Conservation (phyloP, 1,140 invertebrate species). For the Lordiphosa stackelbergi region DNA sequence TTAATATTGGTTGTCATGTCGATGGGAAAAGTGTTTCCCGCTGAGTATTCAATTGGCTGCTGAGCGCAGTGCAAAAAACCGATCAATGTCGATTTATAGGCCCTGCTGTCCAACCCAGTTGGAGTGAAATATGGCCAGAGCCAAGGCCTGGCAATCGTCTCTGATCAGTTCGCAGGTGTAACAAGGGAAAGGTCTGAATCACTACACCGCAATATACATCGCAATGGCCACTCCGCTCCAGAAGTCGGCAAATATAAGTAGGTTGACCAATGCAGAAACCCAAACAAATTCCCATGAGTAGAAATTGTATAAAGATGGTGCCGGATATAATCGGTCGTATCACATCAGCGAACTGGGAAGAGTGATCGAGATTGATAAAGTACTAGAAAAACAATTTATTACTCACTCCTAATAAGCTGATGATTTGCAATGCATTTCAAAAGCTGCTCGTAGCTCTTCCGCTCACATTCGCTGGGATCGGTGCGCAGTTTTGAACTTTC, state of each 20-base stretch:
- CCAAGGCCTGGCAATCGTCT: too few species aligned
- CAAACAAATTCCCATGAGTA: constrained; percentile 24
- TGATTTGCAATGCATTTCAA: constrained; percentile 39
- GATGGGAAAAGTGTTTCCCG: constrained; percentile 42
- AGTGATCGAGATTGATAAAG: too few species aligned
- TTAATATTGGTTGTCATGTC: constrained; percentile 30
- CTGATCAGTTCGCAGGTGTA: too few species aligned
- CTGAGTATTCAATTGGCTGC: constrained; percentile 34
- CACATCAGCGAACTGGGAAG: constrained; percentile 9
- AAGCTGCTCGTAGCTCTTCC: constrained; percentile 23
- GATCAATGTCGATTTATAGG: too few species aligned
- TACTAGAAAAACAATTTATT: too few species aligned
- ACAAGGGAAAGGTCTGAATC: constrained; percentile 27
- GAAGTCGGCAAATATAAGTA: constrained; percentile 34
- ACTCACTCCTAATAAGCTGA: constrained; percentile 33
- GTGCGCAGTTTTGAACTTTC: too few species aligned
- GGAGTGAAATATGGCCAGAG: too few species aligned
- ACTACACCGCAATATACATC: constrained; percentile 20
- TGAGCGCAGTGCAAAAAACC: too few species aligned
- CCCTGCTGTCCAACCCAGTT: too few species aligned
- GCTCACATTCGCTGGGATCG: constrained; percentile 6
- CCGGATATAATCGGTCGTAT: background rate
- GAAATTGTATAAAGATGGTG: constrained; percentile 24
- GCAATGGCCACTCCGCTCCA: constrained; percentile 15
- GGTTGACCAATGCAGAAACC: constrained; percentile 27